Percentiles rank a stretch among this genome's conserved stretches.
Evolutionary conservation across 2,888 invertebrate species (phyloP).

Genomic region (Ecliptopera silaceata): DNA sequence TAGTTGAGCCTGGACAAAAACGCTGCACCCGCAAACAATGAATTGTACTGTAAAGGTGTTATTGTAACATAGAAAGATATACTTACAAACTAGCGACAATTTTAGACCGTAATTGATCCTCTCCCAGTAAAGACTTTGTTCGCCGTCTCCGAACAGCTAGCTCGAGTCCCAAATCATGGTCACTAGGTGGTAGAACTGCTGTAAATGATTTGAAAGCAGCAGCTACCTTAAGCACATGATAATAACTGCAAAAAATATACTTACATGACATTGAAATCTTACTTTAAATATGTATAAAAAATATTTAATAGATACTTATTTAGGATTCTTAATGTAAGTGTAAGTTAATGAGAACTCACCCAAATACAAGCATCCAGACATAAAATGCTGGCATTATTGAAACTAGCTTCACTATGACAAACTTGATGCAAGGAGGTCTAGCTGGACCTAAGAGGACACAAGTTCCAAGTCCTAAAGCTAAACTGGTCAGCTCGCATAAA

Average conservation of each 20-base stretch:
- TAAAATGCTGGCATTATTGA: slow-evolving; percentile 76
- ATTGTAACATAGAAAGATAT: neutral
- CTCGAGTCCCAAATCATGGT: slow-evolving; percentile 68
- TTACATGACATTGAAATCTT: no score
- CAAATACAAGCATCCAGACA: slow-evolving; percentile 76
- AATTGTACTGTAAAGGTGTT: no score
- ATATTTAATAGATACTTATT: no score
- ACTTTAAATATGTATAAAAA: no score
- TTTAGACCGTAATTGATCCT: slow-evolving; percentile 67
- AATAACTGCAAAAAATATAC: slow-evolving; percentile 61
- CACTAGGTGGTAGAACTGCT: slow-evolving; percentile 46
- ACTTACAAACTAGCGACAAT: slow-evolving; percentile 66
- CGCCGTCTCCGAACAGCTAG: slow-evolving; percentile 72
- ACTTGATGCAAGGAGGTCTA: slow-evolving; percentile 73
- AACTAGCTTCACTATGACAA: slow-evolving; percentile 70
- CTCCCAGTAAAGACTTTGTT: slow-evolving; percentile 72
- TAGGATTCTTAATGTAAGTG: no score
- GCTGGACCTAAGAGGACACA: slow-evolving; percentile 74
- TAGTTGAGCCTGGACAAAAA: no score
- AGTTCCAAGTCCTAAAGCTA: slow-evolving; percentile 73
- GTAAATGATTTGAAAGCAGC: slow-evolving; percentile 66
- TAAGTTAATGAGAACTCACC: slow-evolving; percentile 54
- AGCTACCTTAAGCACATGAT: slow-evolving; percentile 64
- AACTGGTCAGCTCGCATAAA: slow-evolving; percentile 70
- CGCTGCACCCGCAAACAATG: no score